These are phyloP conservation scores for Cotesia glomerata DNA, from an alignment of 1,140 invertebrate species.

Conservation along the genomic window DNA sequence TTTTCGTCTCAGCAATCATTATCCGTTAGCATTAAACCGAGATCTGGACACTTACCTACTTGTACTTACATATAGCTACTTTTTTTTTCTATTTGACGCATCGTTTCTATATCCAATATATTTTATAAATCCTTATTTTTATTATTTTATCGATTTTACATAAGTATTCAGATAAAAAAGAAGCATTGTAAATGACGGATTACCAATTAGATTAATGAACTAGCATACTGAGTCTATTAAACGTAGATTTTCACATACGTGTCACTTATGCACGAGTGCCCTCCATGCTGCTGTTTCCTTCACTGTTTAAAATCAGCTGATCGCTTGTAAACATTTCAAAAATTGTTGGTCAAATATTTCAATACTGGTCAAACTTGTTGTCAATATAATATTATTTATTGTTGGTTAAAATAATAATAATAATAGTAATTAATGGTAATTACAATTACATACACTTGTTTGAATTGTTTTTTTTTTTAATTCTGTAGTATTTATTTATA, in stretches of 20 bases:
- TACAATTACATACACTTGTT: too few relatives aligned
- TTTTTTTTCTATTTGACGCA: background rate
- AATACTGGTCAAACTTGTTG: too few relatives aligned
- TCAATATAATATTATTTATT: too few relatives aligned
- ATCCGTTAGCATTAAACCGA: conserved; percentile 36
- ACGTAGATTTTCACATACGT: background rate
- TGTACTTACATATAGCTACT: too few relatives aligned
- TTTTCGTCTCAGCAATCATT: conserved; percentile 46
- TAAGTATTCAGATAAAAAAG: background rate
- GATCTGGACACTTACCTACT: background rate
- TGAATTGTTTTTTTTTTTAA: background rate
- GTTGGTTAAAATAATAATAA: too few relatives aligned
- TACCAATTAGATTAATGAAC: conserved; percentile 14
- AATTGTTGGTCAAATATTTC: background rate
- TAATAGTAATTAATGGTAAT: background rate
- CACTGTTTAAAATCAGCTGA: conserved; percentile 29
- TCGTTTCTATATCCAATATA: background rate
- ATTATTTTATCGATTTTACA: background rate
- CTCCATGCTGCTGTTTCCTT: background rate
- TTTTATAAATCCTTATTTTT: background rate
- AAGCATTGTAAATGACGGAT: conserved; percentile 4
- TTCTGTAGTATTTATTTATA: too few relatives aligned
- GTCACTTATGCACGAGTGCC: background rate
- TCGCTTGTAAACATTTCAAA: conserved; percentile 12
- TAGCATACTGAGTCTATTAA: background rate